Evolutionary conservation across 2,888 invertebrate genomes (phyloP).

Genomic region (Rugalucina vietnamica): DNA sequence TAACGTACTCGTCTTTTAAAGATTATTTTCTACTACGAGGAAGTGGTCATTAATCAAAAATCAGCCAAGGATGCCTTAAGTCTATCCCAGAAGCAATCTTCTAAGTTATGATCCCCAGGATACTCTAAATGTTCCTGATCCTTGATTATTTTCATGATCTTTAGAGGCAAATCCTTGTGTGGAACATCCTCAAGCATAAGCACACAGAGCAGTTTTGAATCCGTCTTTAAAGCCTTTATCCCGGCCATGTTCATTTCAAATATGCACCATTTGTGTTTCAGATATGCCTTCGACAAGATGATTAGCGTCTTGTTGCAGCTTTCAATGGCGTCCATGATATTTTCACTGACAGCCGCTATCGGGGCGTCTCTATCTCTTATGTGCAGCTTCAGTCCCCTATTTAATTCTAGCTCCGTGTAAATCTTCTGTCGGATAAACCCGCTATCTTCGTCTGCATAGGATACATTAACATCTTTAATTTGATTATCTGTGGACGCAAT

Average conservation of each 20-base stretch:
- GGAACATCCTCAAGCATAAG: conserved; percentile 30
- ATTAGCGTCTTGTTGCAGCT: conserved; percentile 46
- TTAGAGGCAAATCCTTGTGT: conserved; percentile 20
- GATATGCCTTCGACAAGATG: conserved; percentile 40
- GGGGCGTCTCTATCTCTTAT: conserved; percentile 54
- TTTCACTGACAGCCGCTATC: conserved; percentile 46
- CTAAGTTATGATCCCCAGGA: conserved; percentile 19
- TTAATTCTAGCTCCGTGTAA: conserved; percentile 39
- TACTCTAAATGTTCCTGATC: conserved; percentile 39
- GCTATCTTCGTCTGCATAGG: conserved; percentile 46
- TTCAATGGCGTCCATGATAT: conserved; percentile 53
- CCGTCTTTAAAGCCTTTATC: conserved; percentile 44
- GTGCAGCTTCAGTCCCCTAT: conserved; percentile 29
- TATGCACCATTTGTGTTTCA: conserved; percentile 55
- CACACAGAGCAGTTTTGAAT: conserved; percentile 36
- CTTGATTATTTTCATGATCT: conserved; percentile 33
- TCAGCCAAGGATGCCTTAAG: background rate
- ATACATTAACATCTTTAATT: conserved; percentile 50
- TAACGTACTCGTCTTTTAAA: no score
- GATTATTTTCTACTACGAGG: no score
- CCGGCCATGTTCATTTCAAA: conserved; percentile 60
- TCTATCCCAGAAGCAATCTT: conserved; percentile 36
- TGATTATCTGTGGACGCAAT: background rate
- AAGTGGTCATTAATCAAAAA: no score
- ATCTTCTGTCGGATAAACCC: conserved; percentile 29